Evolutionary conservation across 2,888 invertebrate genomes (phyloP).

Genomic region (Eulithis testata): DNA sequence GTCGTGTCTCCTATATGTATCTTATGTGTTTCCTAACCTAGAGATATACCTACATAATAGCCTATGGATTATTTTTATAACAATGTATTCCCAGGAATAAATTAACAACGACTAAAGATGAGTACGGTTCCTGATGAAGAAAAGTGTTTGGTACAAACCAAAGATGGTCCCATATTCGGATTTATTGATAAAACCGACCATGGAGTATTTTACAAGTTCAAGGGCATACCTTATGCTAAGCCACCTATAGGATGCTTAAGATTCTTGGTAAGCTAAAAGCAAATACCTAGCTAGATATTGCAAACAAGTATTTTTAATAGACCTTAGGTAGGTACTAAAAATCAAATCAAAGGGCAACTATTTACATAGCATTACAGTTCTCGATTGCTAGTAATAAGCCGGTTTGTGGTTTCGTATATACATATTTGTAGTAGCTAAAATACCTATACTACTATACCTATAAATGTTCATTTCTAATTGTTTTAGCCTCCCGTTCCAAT

Average conservation of each 20-base stretch:
- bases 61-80: no score
- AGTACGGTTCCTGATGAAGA: constrained; percentile 41
- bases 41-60: no score
- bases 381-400: no score
- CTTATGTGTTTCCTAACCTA: no score
- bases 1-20: no score
- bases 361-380: no score
- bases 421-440: no score
- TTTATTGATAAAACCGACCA: constrained; percentile 55
- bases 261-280: constrained; percentile 63
- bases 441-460: no score
- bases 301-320: not conserved
- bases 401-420: no score
- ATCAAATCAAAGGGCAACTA: no score
- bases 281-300: not conserved
- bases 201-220: constrained; percentile 64
- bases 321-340: no score
- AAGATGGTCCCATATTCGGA: constrained; percentile 68
- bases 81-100: constrained; percentile 7
- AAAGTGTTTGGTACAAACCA: constrained; percentile 50
- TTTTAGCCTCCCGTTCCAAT: constrained; percentile 70
- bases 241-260: constrained; percentile 68
- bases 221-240: constrained; percentile 72
- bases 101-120: constrained; percentile 39
- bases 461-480: constrained; percentile 15